A percentile compares a stretch with the other conserved stretches of the same genome.
phyloP scores from a whole-genome alignment of 2,888 invertebrate species.

The Pasiphila rectangulata region DNA sequence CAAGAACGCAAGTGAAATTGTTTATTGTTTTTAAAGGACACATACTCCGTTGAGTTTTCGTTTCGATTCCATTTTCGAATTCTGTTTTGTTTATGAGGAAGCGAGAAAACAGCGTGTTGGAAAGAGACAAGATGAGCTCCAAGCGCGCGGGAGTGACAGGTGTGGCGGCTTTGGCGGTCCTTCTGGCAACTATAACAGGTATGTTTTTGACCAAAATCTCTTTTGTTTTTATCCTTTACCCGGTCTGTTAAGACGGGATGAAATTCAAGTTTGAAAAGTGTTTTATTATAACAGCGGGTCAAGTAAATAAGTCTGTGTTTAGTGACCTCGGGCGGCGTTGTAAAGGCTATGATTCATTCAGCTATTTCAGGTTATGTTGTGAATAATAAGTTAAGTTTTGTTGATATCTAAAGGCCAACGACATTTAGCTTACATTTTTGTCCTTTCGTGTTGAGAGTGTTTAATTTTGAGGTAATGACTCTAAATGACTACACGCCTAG shows the following conservation, averaged over 20 bases:
- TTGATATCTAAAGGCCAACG: slow-evolving; percentile 16
- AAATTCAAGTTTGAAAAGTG: neutral
- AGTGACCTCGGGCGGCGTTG: slow-evolving; percentile 36
- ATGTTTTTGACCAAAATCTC: slow-evolving; percentile 42
- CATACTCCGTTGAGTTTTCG: slow-evolving; percentile 53
- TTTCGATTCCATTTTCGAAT: slow-evolving; percentile 57
- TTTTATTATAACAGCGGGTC: neutral
- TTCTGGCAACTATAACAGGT: slow-evolving; percentile 74
- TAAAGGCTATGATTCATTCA: slow-evolving; percentile 45
- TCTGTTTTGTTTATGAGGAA: slow-evolving; percentile 64
- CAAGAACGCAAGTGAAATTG: slow-evolving; percentile 67
- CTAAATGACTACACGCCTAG: too few relatives aligned
- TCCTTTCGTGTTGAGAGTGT: slow-evolving; percentile 1
- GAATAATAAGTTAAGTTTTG: slow-evolving; percentile 19
- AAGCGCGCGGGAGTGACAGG: slow-evolving; percentile 71
- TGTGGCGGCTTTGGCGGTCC: slow-evolving; percentile 70
- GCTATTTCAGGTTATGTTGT: slow-evolving; percentile 48
- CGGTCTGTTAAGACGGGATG: slow-evolving; percentile 4
- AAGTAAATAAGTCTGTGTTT: neutral
- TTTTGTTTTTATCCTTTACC: slow-evolving; percentile 2
- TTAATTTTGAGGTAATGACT: too few relatives aligned
- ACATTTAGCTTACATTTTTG: neutral
- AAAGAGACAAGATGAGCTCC: slow-evolving; percentile 75
- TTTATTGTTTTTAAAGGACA: slow-evolving; percentile 65
- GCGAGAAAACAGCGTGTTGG: slow-evolving; percentile 59